Base-by-base conservation (phyloP, 2,888 invertebrate species). In the Caenorhabditis afra region DNA sequence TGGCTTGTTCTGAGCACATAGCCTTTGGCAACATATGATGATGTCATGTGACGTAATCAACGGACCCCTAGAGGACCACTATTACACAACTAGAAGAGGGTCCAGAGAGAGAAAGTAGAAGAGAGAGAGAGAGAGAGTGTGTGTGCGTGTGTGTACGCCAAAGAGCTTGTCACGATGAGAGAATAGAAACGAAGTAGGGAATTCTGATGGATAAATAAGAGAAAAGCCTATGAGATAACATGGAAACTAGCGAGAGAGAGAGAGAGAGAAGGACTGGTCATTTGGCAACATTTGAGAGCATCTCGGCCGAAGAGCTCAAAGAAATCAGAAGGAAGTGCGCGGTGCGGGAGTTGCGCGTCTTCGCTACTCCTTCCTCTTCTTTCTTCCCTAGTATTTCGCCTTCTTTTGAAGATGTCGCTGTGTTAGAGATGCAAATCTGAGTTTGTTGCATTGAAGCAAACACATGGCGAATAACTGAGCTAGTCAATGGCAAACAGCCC, bases 11-110 rank as follows among this genome's bases (percentile, higher is more conserved):
- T 11, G 50, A 23, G 50, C 45, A 23, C 37, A 61, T 39, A 49
- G 74, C 64, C 14, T 58, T 71, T 68, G 73, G 73, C 73, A 73
- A 73, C 73, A 73, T 58, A 73, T 66, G 57, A 52, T 79, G 79
- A 79, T 73, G 79, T 79, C 79, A 79, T 73, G 66, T 79, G 73
- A 79, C 71, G 73, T 73, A 61, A 53, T 52, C 79, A 62, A 18
- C 52, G 68, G 76, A 77, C 68, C 62, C 55, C 62, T 57, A 67
- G 61, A 67, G 61, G 39, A 67, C 66, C 47, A 49, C 55, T 52
- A 75, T 53, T 64, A 64, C 62, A 73, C 64, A 73, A 71, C 55
- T 47, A 57, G 74, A 23, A 66, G 66, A 74, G 66, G 53, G 59
- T 64, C 71, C 57, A 66, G 73, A 74, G 45, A 16, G 61, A 35